These are phyloP conservation scores for Festucalex cinctus DNA, from an alignment of 2,113 vertebrate species.

Conservation along the genomic window DNA sequence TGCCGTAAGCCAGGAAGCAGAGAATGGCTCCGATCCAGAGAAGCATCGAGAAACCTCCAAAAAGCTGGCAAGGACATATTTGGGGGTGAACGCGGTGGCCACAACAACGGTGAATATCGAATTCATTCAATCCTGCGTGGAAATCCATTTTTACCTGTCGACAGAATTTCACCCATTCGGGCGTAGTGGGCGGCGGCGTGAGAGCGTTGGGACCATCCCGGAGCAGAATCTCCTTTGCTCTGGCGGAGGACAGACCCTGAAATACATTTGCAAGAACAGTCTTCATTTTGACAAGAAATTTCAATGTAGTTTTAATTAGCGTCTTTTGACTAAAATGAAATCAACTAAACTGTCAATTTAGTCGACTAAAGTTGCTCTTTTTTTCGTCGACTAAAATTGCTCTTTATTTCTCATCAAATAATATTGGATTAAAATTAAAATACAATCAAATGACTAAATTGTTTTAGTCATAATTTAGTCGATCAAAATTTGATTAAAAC, in stretches of 20 bases:
- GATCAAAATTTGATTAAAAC: too few relatives aligned
- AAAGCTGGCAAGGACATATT: slow-evolving; percentile 70
- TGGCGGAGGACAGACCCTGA: slow-evolving; percentile 82
- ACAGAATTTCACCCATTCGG: slow-evolving; percentile 97
- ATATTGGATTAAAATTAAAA: too few relatives aligned
- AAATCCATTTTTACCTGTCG: slow-evolving; percentile 65
- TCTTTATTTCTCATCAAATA: too few relatives aligned
- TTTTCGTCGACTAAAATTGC: too few relatives aligned
- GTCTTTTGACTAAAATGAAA: too few relatives aligned
- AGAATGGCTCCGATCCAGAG: slow-evolving; percentile 95
- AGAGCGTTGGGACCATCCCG: slow-evolving; percentile 92
- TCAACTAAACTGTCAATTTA: too few relatives aligned
- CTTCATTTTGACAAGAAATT: too few relatives aligned
- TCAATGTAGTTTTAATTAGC: too few relatives aligned
- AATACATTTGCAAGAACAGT: neutral
- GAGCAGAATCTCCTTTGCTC: slow-evolving; percentile 87
- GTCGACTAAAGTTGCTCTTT: too few relatives aligned
- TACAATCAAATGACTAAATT: too few relatives aligned
- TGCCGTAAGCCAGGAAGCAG: slow-evolving; percentile 89
- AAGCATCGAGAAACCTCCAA: slow-evolving; percentile 92
- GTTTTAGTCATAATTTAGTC: too few relatives aligned
- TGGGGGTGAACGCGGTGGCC: neutral
- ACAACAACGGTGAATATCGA: too few relatives aligned
- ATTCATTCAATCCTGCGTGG: neutral
- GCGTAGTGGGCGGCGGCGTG: slow-evolving; percentile 91